Evolutionary conservation across 2,113 vertebrate genomes (phyloP).

Genomic region (Salvelinus sp.): DNA sequence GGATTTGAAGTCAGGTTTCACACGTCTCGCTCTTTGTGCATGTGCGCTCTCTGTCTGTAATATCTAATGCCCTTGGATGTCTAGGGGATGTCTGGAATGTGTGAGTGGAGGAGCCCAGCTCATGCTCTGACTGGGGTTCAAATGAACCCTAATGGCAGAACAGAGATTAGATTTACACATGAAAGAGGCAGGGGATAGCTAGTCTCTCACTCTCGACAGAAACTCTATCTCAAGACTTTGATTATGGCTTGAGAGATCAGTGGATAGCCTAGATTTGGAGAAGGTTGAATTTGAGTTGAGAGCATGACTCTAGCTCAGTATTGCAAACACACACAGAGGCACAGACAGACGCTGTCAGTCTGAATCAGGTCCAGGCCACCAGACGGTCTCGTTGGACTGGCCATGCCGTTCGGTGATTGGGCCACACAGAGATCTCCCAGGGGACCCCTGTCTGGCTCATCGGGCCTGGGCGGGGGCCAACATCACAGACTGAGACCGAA

Average conservation of each 20-base stretch:
- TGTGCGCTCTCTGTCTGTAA: too few species aligned
- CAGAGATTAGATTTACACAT: neutral
- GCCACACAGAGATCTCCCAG: conserved; percentile 28
- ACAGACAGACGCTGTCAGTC: conserved; percentile 33
- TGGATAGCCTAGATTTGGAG: neutral
- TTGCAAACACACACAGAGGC: conserved; percentile 15
- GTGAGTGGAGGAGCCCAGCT: too few species aligned
- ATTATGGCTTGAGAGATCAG: too few species aligned
- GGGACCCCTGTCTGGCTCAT: conserved; percentile 5
- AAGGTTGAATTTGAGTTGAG: conserved; percentile 9
- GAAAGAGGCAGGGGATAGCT: neutral
- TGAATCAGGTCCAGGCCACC: conserved; percentile 17
- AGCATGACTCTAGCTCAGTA: neutral
- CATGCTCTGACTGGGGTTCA: too few species aligned
- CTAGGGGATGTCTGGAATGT: too few species aligned
- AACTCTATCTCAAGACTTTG: too few species aligned
- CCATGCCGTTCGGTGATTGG: conserved; percentile 32
- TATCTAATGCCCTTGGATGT: too few species aligned
- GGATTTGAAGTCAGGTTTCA: too few species aligned
- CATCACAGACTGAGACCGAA: conserved; percentile 1
- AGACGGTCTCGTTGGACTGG: conserved; percentile 16
- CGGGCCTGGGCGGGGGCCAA: conserved; percentile 14
- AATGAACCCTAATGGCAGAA: neutral
- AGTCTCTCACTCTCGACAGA: neutral
- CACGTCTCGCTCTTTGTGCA: too few species aligned